A percentile compares a stretch with the other conserved stretches of the same genome.
These are phyloP conservation scores for human DNA, from an alignment of 2,113 vertebrate genomes.

Conservation along the genomic window DNA sequence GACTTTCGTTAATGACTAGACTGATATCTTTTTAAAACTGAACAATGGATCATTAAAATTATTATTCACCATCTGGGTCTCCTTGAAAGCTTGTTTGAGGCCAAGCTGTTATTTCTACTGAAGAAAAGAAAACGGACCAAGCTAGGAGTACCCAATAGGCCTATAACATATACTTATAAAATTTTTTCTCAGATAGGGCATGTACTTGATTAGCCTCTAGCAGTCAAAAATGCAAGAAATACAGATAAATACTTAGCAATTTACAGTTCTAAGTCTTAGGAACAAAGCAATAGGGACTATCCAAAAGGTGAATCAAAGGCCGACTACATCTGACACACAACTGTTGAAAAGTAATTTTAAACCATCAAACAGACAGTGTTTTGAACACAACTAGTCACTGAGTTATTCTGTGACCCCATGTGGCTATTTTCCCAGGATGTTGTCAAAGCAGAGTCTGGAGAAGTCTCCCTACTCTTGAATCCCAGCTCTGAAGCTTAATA, in stretches of 20 bases:
- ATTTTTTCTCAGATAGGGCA: conserved; percentile 13
- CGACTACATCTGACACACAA: not conserved
- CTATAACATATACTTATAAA: not conserved
- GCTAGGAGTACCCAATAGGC: not conserved
- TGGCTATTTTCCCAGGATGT: not conserved
- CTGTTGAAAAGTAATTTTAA: not conserved
- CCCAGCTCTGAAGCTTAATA: not conserved
- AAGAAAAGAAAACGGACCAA: conserved; percentile 46
- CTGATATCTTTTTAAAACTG: conserved; percentile 73
- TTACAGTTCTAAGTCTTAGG: conserved; percentile 35
- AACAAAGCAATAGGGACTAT: conserved; percentile 31
- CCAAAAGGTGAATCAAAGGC: conserved; percentile 47
- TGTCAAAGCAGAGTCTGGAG: not conserved
- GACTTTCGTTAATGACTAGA: conserved; percentile 70
- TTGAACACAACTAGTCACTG: not conserved
- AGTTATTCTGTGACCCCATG: not conserved
- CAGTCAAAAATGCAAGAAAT: conserved; percentile 26
- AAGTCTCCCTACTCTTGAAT: not conserved
- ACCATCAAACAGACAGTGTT: not conserved
- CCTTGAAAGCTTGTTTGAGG: conserved; percentile 68
- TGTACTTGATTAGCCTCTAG: conserved; percentile 32
- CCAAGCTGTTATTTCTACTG: conserved; percentile 58
- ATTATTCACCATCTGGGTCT: conserved; percentile 72
- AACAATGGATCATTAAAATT: conserved; percentile 78
- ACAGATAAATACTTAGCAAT: conserved; percentile 59